Conservation (phyloP, 2,113 vertebrate genomes). For the Origma solitaria region DNA sequence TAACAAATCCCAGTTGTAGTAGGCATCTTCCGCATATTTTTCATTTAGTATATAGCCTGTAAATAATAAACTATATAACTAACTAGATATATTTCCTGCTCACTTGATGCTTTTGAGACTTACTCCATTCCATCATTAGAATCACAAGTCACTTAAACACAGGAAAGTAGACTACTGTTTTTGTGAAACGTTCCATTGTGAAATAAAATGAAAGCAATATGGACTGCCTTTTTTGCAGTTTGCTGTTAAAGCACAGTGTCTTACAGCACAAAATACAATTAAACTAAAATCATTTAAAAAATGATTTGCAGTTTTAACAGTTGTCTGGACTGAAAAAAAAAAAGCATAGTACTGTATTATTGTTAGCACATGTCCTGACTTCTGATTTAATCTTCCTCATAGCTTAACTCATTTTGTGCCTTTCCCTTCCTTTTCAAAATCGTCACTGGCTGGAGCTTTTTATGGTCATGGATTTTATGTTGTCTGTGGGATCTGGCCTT, state of each 20-base stretch:
- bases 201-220: conserved; percentile 59
- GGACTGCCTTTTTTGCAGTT: conserved; percentile 68
- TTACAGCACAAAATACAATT: conserved; percentile 67
- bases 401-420: conserved; percentile 68
- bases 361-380: conserved; percentile 60
- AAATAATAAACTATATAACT: conserved; percentile 62
- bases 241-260: conserved; percentile 63
- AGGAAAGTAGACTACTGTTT: conserved; percentile 66
- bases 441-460: conserved; percentile 26
- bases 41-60: conserved; percentile 55
- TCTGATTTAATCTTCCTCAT: conserved; percentile 44
- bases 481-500: conserved; percentile 32
- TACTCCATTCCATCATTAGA: conserved; percentile 72
- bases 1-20: conserved; percentile 44
- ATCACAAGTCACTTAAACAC: conserved; percentile 63
- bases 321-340: conserved; percentile 49
- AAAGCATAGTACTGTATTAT: conserved; percentile 57
- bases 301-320: conserved; percentile 45
- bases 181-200: conserved; percentile 68
- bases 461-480: conserved; percentile 46
- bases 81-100: conserved; percentile 70
- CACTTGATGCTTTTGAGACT: conserved; percentile 70
- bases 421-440: conserved; percentile 52
- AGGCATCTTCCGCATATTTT: conserved; percentile 48
- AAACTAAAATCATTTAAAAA: conserved; percentile 37